Percentiles rank a stretch among this genome's conserved stretches.
These are phyloP conservation scores for Acanthurus leucopareius DNA, from an alignment of 2,797 vertebrate species.

Conservation along the genomic window DNA sequence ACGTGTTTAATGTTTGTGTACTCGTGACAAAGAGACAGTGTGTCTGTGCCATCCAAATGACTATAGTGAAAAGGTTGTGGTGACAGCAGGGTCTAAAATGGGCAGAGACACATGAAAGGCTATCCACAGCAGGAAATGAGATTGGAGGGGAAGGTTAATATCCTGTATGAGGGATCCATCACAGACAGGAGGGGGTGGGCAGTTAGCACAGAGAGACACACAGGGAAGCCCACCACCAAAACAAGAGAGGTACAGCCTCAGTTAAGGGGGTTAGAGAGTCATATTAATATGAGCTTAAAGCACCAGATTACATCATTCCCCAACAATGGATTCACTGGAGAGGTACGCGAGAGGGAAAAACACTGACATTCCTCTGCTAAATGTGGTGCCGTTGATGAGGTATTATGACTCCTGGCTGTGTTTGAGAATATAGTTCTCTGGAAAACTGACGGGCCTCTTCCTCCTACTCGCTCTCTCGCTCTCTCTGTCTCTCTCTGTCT, in stretches of 20 bases:
- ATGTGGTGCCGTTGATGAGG: constrained; percentile 70
- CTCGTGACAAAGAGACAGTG: constrained; percentile 35
- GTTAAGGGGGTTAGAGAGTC: constrained; percentile 66
- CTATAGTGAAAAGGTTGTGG: constrained; percentile 70
- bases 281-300: constrained; percentile 79
- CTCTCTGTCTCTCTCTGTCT: constrained; percentile 9
- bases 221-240: constrained; percentile 67
- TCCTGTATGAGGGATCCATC: constrained; percentile 69
- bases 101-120: constrained; percentile 81
- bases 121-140: constrained; percentile 82
- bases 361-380: constrained; percentile 72
- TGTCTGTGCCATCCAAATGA: constrained; percentile 43
- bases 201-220: constrained; percentile 34
- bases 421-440: constrained; percentile 66
- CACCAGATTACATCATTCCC: constrained; percentile 79
- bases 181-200: constrained; percentile 35
- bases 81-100: constrained; percentile 73
- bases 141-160: constrained; percentile 81
- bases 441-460: constrained; percentile 53
- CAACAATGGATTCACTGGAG: constrained; percentile 78
- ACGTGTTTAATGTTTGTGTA: constrained; percentile 36
- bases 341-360: constrained; percentile 65
- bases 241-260: constrained; percentile 62
- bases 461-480: constrained; percentile 35
- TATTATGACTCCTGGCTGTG: constrained; percentile 67